Evolutionary conservation across 2,888 invertebrate species (phyloP).

Genomic region (Eudemis profundana): DNA sequence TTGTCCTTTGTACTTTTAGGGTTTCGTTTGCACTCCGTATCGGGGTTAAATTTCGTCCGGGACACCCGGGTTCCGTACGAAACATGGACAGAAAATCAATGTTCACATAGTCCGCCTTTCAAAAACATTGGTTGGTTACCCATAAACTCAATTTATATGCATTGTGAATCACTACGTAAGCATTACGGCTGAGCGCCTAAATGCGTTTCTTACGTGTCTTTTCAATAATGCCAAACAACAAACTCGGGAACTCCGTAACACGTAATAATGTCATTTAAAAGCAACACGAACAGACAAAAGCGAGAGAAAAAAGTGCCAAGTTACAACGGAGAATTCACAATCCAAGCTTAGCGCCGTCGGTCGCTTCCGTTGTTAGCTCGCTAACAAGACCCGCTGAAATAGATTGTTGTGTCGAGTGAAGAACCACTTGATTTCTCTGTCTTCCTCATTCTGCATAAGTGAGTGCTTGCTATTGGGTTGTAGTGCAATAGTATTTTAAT

Average conservation of each 20-base stretch:
- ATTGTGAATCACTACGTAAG: slow-evolving; percentile 47
- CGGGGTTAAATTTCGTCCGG: too few species aligned
- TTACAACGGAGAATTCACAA: slow-evolving; percentile 56
- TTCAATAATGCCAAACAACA: slow-evolving; percentile 56
- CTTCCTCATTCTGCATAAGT: slow-evolving; percentile 53
- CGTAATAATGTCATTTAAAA: slow-evolving; percentile 59
- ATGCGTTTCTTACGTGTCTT: slow-evolving; percentile 53
- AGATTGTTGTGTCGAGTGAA: slow-evolving; percentile 53
- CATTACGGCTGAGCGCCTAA: slow-evolving; percentile 48
- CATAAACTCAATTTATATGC: slow-evolving; percentile 49
- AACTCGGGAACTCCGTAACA: slow-evolving; percentile 47
- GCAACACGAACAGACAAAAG: slow-evolving; percentile 58
- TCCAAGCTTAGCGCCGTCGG: slow-evolving; percentile 48
- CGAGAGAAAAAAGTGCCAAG: slow-evolving; percentile 58
- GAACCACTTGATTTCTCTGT: slow-evolving; percentile 58
- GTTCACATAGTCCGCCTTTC: not conserved
- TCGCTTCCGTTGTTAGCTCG: slow-evolving; percentile 49
- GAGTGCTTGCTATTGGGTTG: slow-evolving; percentile 50
- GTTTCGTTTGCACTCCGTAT: too few species aligned
- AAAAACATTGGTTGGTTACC: slow-evolving; percentile 44
- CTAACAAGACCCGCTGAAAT: slow-evolving; percentile 56
- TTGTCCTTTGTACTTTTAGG: too few species aligned
- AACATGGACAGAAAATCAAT: not conserved
- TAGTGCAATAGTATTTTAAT: slow-evolving; percentile 42
- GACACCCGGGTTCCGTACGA: too few species aligned